Base-by-base conservation (phyloP, 2,797 vertebrate genomes). In the Etheostoma perlongum region DNA sequence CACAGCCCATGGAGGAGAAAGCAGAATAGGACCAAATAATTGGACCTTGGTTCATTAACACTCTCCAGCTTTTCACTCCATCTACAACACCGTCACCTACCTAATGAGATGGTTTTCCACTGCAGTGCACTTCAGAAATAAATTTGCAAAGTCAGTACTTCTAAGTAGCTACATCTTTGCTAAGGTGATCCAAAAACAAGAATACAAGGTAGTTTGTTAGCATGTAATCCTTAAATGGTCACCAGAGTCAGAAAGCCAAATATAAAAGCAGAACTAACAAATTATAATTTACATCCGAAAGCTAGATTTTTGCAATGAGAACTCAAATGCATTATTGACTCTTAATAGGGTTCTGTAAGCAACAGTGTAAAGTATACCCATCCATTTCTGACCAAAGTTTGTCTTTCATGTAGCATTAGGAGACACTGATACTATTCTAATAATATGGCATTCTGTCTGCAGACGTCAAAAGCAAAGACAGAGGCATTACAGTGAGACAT, bases 1-100 rank as follows among this genome's bases (percentile, higher is more conserved):
- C 87, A 89, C 72, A 80, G 72, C 48, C 76, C 57, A 78, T 6
- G 36, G 72, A 76, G 60, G 68, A 67, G 68, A 73, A 84, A 69
- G 63, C 51, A 76, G 82, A 78, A 83, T 15, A 72, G 67, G 66
- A 65, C 48, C 64, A 83, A 78, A 90, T 87, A 92, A 88, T 77
- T 80, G 65, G 33, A 49, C 53, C 23, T 62, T 66, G 83, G 72
- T 81, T 90, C 72, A 76, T 90, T 82, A 86, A 81, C 71, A 81
- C 64, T 66, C 55, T 49, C 30, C 61, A 48, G 58, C 59, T 82
- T 82, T 72, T 82, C 44, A 33, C 61, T 80, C 54, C 60, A 69
- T 85, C 82, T 71, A 66, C 69, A 63, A 69, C 61, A 68, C 42
- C 47, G 53, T 61, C 72, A 72, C 52, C 64, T 27, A 15, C 58